These are phyloP conservation scores for Caenorhabditis sulstoni DNA, from an alignment of 2,888 invertebrate genomes.

Conservation along the genomic window DNA sequence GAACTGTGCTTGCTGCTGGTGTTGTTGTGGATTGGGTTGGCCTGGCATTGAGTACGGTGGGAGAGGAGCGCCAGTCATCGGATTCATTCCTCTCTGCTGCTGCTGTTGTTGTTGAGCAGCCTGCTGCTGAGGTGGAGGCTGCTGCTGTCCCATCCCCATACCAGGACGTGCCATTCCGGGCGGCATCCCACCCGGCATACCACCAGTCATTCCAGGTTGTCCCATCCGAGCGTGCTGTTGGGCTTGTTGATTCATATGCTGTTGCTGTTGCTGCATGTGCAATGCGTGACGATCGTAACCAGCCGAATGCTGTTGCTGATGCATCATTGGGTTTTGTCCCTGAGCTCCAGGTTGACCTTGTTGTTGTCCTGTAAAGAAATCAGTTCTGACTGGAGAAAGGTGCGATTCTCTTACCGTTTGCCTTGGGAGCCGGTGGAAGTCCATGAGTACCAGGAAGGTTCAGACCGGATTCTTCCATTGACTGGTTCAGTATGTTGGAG, in stretches of 20 bases:
- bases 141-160: constrained; percentile 25
- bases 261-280: constrained; percentile 19
- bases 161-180: constrained; percentile 9
- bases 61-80: constrained; percentile 20
- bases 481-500: constrained; percentile 37
- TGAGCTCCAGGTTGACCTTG: neutral
- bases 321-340: neutral
- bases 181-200: too few relatives aligned
- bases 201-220: constrained; percentile 21
- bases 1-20: constrained; percentile 26
- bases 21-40: constrained; percentile 9
- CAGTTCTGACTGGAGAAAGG: too few relatives aligned
- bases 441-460: constrained; percentile 18
- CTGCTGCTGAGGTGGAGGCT: constrained; percentile 2
- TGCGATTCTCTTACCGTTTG: constrained; percentile 8
- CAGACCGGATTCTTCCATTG: constrained; percentile 54
- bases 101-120: constrained; percentile 30
- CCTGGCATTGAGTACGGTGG: constrained; percentile 25
- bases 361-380: constrained; percentile 1
- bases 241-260: constrained; percentile 32
- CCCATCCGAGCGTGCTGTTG: constrained; percentile 18
- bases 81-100: constrained; percentile 21
- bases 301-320: neutral
- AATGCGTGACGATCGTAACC: constrained; percentile 16
- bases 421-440: neutral